These are phyloP conservation scores for Plagodis dolabraria DNA, from an alignment of 2,888 invertebrate genomes.

Conservation along the genomic window DNA sequence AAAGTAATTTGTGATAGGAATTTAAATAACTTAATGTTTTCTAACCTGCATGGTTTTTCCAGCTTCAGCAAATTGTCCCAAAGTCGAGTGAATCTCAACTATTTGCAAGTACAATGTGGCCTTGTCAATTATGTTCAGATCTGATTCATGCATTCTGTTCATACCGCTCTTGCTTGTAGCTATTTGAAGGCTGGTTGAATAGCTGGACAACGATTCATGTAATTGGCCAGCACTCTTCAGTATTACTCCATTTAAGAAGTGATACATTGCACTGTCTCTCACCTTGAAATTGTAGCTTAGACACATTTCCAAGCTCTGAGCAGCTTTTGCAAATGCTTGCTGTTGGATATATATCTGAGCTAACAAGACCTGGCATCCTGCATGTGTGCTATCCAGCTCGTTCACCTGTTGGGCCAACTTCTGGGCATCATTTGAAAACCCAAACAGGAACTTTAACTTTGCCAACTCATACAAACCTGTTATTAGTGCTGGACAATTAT, in stretches of 20 bases:
- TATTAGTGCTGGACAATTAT: slow-evolving; percentile 93
- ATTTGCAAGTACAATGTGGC: slow-evolving; percentile 95
- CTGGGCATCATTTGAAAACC: slow-evolving; percentile 90
- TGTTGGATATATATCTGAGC: slow-evolving; percentile 93
- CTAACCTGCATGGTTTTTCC: slow-evolving; percentile 90
- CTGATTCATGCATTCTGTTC: slow-evolving; percentile 61
- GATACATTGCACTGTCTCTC: slow-evolving; percentile 95
- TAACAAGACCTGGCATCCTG: slow-evolving; percentile 93
- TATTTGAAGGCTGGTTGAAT: slow-evolving; percentile 90
- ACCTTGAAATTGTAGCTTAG: slow-evolving; percentile 97
- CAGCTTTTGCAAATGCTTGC: slow-evolving; percentile 89
- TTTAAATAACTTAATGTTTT: slow-evolving; percentile 2
- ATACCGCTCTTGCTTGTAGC: slow-evolving; percentile 70
- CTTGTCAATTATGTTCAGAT: slow-evolving; percentile 89
- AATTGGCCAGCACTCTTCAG: slow-evolving; percentile 90
- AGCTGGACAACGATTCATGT: slow-evolving; percentile 89
- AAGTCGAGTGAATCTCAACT: slow-evolving; percentile 89
- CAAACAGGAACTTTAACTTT: slow-evolving; percentile 92
- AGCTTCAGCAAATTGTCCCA: slow-evolving; percentile 91
- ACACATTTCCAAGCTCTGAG: slow-evolving; percentile 94
- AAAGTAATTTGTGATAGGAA: background rate
- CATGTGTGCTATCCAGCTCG: slow-evolving; percentile 91
- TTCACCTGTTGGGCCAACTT: slow-evolving; percentile 89
- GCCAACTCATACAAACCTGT: slow-evolving; percentile 89
- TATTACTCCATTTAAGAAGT: slow-evolving; percentile 93